A percentile compares a stretch with the other conserved stretches of the same genome.
Conservation (phyloP, 2,113 vertebrate genomes). For the Elachura formosa region DNA sequence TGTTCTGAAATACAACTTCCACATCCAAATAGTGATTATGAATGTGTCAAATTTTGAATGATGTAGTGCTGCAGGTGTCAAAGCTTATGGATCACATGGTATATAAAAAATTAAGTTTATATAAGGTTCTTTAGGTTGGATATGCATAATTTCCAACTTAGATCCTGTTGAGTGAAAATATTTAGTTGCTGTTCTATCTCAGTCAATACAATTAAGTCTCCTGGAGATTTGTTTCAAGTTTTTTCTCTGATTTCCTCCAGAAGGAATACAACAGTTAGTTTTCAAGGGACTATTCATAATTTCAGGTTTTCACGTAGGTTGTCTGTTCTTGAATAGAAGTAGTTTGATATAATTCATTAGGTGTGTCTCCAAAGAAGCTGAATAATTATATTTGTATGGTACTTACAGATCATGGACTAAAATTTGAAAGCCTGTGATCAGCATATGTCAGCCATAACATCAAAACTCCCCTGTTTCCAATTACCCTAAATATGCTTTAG, state of each 20-base stretch:
- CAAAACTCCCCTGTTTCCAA: background rate
- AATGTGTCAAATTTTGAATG: background rate
- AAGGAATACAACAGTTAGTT: background rate
- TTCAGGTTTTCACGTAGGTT: background rate
- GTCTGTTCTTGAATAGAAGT: slow-evolving; percentile 10
- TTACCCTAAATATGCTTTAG: background rate
- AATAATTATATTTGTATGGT: slow-evolving; percentile 10
- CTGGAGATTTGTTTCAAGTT: slow-evolving; percentile 5
- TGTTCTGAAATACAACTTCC: background rate
- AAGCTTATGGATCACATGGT: background rate
- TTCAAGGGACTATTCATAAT: slow-evolving; percentile 46
- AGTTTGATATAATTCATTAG: slow-evolving; percentile 39
- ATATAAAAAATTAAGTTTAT: background rate
- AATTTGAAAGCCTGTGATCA: background rate
- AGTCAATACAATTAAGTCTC: background rate
- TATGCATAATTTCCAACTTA: background rate
- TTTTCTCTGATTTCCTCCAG: background rate
- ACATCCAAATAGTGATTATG: background rate
- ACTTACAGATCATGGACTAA: background rate
- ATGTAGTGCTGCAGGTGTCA: background rate
- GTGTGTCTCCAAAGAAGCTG: background rate
- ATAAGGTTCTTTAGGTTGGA: background rate
- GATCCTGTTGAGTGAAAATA: background rate
- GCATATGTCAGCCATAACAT: background rate
- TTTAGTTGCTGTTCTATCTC: background rate